Percentiles rank a stretch among this genome's conserved stretches.
Evolutionary conservation across 2,113 vertebrate genomes (phyloP).

Genomic region (Xenus cinereus): DNA sequence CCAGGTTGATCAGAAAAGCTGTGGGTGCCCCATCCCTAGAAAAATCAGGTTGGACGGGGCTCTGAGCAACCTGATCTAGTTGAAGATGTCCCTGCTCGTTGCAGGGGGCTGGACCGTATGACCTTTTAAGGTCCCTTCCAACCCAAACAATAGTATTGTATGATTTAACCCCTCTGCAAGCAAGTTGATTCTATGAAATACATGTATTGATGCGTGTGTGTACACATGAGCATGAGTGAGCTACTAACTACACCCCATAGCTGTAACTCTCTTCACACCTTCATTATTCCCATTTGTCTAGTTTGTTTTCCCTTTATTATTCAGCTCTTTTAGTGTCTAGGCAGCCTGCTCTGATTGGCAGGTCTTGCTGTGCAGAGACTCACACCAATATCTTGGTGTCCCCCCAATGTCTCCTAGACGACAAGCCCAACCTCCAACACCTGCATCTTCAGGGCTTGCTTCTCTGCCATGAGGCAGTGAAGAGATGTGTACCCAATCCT

Average conservation of each 20-base stretch:
- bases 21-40: background rate
- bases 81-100: background rate
- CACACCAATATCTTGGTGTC: background rate
- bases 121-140: background rate
- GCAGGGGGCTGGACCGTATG: background rate
- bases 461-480: background rate
- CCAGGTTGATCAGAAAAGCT: background rate
- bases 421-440: background rate
- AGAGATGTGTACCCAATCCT: background rate
- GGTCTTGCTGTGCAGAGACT: background rate
- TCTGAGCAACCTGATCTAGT: accelerated
- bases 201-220: no score
- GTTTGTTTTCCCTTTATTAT: background rate
- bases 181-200: background rate
- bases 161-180: no score
- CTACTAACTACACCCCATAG: background rate
- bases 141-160: no score
- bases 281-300: background rate
- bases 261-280: background rate
- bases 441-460: background rate
- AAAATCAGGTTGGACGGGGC: accelerated
- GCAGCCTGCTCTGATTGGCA: background rate
- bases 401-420: background rate
- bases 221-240: background rate
- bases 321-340: background rate